A percentile compares a stretch with the other conserved stretches of the same genome.
Evolutionary conservation across 2,797 vertebrate genomes (phyloP).

Genomic region (Oophaga sylvatica): DNA sequence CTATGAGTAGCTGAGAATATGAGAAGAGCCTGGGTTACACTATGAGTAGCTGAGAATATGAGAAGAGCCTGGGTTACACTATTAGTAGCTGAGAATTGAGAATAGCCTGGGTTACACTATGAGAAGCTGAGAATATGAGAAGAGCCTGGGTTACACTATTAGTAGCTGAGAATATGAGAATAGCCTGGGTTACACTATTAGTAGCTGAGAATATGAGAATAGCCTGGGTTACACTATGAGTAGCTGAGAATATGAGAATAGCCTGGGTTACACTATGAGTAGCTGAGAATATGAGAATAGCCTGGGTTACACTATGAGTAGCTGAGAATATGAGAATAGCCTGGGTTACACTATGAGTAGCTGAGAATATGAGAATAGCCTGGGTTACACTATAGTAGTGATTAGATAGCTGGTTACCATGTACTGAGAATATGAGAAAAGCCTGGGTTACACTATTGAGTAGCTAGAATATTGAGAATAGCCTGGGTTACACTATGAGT

Average conservation of each 20-base stretch:
- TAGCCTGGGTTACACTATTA: background rate
- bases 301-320: too few relatives aligned
- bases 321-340: background rate
- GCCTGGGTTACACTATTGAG: background rate
- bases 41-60: background rate
- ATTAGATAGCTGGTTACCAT: too few relatives aligned
- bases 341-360: background rate
- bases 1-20: too few relatives aligned
- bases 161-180: background rate
- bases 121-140: background rate
- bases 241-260: background rate
- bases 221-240: too few relatives aligned
- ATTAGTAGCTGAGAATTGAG: background rate
- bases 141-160: too few relatives aligned
- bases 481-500: background rate
- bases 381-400: background rate
- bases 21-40: background rate
- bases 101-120: background rate
- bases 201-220: background rate
- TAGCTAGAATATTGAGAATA: background rate
- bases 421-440: background rate
- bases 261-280: background rate
- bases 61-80: too few relatives aligned
- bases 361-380: background rate
- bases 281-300: background rate